Percentiles rank a stretch among this genome's conserved stretches.
Conservation (phyloP, 2,888 invertebrate genomes). For the Serrognathus titanus region DNA sequence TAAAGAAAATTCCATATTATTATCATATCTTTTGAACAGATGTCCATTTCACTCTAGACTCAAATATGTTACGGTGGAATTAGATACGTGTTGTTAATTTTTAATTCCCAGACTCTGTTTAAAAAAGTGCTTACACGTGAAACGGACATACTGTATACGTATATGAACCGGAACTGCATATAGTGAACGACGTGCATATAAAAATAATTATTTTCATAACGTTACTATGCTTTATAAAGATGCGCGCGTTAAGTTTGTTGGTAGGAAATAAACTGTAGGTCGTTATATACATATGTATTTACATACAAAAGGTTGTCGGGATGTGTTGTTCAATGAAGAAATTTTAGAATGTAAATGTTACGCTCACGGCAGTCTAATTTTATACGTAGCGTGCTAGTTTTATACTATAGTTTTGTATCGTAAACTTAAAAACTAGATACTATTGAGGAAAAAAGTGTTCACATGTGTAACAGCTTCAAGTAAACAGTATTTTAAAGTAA, state of each 20-base stretch:
- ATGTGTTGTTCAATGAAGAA: constrained; percentile 2
- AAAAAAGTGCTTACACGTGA: no score
- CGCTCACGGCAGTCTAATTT: constrained; percentile 49
- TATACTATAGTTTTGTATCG: constrained; percentile 58
- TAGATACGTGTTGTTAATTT: no score
- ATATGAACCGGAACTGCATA: no score
- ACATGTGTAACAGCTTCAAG: constrained; percentile 42
- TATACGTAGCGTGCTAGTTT: constrained; percentile 58
- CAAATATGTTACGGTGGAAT: no score
- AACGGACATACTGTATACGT: no score
- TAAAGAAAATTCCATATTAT: no score
- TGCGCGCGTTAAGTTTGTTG: not conserved
- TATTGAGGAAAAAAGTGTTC: constrained; percentile 36
- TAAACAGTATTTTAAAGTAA: constrained; percentile 41
- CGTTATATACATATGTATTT: constrained; percentile 11
- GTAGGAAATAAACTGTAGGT: not conserved
- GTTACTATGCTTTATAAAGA: no score
- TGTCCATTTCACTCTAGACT: no score
- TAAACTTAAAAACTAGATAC: constrained; percentile 38
- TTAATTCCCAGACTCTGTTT: no score
- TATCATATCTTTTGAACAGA: no score
- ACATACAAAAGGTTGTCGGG: constrained; percentile 5
- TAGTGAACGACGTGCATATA: no score
- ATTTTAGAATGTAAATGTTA: constrained; percentile 32
- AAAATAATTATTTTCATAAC: no score